Percentiles rank a stretch among this genome's conserved stretches.
Conservation (phyloP, 2,113 vertebrate genomes). For the Sphyrna mokarran region DNA sequence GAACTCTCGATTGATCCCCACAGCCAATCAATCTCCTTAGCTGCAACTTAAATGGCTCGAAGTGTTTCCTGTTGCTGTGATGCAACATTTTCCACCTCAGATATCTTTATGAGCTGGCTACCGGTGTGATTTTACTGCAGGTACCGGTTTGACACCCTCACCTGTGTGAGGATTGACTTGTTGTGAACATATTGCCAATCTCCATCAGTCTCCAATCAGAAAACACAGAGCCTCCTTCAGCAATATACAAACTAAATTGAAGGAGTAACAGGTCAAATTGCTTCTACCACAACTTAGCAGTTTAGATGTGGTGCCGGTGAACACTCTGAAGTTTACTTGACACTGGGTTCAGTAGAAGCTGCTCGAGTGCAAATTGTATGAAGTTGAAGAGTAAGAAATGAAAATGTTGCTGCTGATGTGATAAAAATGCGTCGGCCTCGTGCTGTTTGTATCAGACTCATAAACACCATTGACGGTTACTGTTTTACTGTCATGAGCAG, state of each 20-base stretch:
- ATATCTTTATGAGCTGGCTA: background rate
- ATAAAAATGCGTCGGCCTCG: background rate
- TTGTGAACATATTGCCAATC: background rate
- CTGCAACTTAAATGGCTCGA: background rate
- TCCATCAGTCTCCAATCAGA: background rate
- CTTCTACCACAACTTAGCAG: background rate
- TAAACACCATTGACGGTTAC: background rate
- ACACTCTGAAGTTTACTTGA: background rate
- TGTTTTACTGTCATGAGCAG: background rate
- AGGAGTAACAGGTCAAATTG: background rate
- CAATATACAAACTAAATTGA: background rate
- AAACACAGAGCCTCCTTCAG: background rate
- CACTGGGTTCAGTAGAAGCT: background rate
- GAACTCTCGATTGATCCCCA: background rate
- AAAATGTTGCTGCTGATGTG: background rate
- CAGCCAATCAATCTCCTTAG: background rate
- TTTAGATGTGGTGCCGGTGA: background rate
- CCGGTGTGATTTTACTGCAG: background rate
- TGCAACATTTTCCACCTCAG: background rate
- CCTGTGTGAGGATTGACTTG: background rate
- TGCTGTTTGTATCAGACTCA: background rate
- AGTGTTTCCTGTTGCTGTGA: background rate
- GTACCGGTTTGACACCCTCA: background rate
- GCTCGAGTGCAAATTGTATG: background rate
- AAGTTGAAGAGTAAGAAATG: background rate